A percentile compares a stretch with the other conserved stretches of the same genome.
Evolutionary conservation across 64 coral and sea anemone species (phyloP).

Genomic region (Montipora cactus): DNA sequence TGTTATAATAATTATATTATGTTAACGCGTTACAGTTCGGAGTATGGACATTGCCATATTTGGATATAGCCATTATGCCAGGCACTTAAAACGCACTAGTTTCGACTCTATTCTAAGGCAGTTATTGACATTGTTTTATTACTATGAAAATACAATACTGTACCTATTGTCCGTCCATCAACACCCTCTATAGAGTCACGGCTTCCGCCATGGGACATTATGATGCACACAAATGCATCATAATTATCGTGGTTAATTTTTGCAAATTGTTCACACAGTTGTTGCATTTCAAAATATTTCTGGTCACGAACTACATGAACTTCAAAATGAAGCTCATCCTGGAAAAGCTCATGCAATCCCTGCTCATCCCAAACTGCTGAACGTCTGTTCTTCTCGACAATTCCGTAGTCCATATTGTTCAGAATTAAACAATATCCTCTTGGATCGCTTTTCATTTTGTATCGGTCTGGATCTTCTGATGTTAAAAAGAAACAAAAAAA

Average conservation of each 20-base stretch:
- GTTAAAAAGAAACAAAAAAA: no score
- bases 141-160: not conserved
- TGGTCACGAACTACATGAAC: slow-evolving; percentile 3
- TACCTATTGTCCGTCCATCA: not conserved
- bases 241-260: slow-evolving; percentile 3
- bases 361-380: slow-evolving; percentile 19
- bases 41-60: no score
- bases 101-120: no score
- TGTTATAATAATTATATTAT: no score
- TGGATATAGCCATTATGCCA: no score
- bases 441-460: slow-evolving; percentile 11
- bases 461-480: not conserved
- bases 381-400: not conserved
- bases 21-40: no score
- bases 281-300: not conserved
- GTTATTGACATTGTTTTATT: no score
- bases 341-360: not conserved
- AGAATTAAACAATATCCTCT: slow-evolving; percentile 50
- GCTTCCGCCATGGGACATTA: slow-evolving; percentile 28
- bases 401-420: slow-evolving; percentile 16
- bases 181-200: slow-evolving; percentile 11
- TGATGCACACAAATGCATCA: slow-evolving; percentile 63
- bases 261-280: not conserved
- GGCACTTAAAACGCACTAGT: no score
- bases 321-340: slow-evolving; percentile 25